Base-by-base conservation (phyloP, 2,113 vertebrate genomes). In the Dromas ardeola region DNA sequence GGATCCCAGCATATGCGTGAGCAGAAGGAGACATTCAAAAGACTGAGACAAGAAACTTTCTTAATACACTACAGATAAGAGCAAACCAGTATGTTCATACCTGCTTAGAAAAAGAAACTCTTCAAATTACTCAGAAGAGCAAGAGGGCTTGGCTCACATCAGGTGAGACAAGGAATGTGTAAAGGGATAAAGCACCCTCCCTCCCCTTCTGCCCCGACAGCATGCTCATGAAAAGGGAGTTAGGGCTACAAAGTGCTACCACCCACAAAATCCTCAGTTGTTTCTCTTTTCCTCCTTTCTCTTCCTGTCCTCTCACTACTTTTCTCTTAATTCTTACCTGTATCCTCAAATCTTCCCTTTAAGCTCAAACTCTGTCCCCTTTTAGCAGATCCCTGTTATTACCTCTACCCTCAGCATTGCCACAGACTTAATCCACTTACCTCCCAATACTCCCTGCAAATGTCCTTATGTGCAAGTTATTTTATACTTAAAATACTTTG, bases 1-100 rank as follows among this genome's bases (percentile, higher is more conserved):
- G 18, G 15, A 81, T 66, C 32, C 14, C 16, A 79, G 15, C 0
- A 0, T 50, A 18, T 11, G 7, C 7, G 17, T 1, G 3, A 83
- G 8, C 36, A 53, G 32, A n/a, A 40, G 21, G 9, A 61, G 18
- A 78, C 10, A 38, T 77, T 93, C 15, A 38, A 77, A 94, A 53
- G 4, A 56, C 4, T 4, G 22, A 43, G 34, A 30, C 7, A 22
- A 73, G 19, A 69, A 86, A 26, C 6, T 17, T 79, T 62, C 22
- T 47, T 70, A 32, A 85, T 29, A 47, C 3, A 26, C 5, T 67
- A 30, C 23, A 76, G 32, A 50, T 17, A 29, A 92, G 23, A 65
- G 11, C 27, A 78, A 78, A 38, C 17, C 1, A 0, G 2, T 36
- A 25, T 23, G 7, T 55, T 83, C n/a, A 50, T 45, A 49, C 18